Evolutionary conservation across 2,888 invertebrate genomes (phyloP), one percentile per base, ranked within the genome.

Genomic region (Tridacna gigas): DNA sequence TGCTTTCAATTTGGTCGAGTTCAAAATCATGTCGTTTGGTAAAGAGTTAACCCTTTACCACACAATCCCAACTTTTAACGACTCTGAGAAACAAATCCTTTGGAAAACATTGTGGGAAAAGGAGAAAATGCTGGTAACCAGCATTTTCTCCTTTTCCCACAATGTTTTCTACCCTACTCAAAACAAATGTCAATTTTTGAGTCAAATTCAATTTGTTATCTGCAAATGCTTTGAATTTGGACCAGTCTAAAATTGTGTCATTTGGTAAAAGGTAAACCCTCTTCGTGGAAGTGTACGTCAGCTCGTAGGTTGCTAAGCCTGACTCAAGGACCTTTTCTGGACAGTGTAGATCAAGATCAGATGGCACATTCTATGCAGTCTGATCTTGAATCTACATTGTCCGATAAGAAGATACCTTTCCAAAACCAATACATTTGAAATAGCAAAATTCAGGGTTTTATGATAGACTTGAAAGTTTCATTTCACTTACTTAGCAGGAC

Each of bases 71-170:
- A 11, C 15, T 51, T 51, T 15, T 51, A 15, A 51, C 51, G 15
- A 11, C 51, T 51, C 51, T 51, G 51, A 11, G 15, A 15, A 11
- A 51, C 12, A 51, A 13, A 15, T 13, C 51, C 15, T 51, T 51
- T 63, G 12, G 63, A 63, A 63, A 63, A n/a, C 63, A 63, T 63
- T 15, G 63, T 63, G 22, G n/a, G 13, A 63, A 63, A 63, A 22
- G n/a, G n/a, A 22, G 63, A 63, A 63, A 63, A 15, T 63, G 63
- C 63, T 63, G 9, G n/a, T 11, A 63, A 63, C n/a, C 13, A 63
- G 63, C 63, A 63, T 15, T n/a, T 22, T 63, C 63, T 22, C 63
- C 63, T 63, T 22, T 63, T 63, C 9, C 11, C 51, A 51, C 15
- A 13, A 51, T 51, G 51, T 51, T 51, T 51, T 51, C 51, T 15